Evolutionary conservation across 1,140 invertebrate genomes (phyloP).

Genomic region (Phocides pigmalion): DNA sequence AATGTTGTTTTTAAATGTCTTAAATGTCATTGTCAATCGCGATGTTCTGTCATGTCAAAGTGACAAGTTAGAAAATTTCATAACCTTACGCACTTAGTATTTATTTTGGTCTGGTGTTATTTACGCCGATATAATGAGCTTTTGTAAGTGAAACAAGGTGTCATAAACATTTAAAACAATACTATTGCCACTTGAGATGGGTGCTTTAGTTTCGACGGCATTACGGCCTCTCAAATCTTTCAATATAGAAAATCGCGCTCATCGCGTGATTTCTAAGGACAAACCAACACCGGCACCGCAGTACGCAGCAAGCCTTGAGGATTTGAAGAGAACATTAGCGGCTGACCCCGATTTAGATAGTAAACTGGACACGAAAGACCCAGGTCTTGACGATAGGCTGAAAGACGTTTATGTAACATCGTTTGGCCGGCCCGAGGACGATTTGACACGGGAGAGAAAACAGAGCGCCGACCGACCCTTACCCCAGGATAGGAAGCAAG

Average conservation of each 20-base stretch:
- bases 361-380: slow-evolving; percentile 85
- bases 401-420: slow-evolving; percentile 89
- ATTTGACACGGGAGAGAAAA: slow-evolving; percentile 57
- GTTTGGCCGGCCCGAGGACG: slow-evolving; percentile 64
- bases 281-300: slow-evolving; percentile 88
- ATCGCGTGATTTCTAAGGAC: slow-evolving; percentile 86
- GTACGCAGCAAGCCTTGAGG: slow-evolving; percentile 84
- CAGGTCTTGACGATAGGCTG: slow-evolving; percentile 84
- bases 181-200: slow-evolving; percentile 77
- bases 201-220: slow-evolving; percentile 73
- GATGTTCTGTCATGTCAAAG: no score
- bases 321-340: slow-evolving; percentile 86
- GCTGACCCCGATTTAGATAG: slow-evolving; percentile 85
- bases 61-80: slow-evolving; percentile 19
- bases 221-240: slow-evolving; percentile 80
- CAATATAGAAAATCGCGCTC: slow-evolving; percentile 89
- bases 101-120: slow-evolving; percentile 23
- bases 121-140: slow-evolving; percentile 31
- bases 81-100: slow-evolving; percentile 46
- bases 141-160: slow-evolving; percentile 3
- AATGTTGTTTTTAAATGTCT: no score
- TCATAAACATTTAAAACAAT: not conserved
- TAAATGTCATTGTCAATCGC: no score
- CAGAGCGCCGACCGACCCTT: slow-evolving; percentile 49
- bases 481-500: slow-evolving; percentile 53